phyloP scores from a whole-genome alignment of 2,113 vertebrate species.

The Synchiropus splendidus region DNA sequence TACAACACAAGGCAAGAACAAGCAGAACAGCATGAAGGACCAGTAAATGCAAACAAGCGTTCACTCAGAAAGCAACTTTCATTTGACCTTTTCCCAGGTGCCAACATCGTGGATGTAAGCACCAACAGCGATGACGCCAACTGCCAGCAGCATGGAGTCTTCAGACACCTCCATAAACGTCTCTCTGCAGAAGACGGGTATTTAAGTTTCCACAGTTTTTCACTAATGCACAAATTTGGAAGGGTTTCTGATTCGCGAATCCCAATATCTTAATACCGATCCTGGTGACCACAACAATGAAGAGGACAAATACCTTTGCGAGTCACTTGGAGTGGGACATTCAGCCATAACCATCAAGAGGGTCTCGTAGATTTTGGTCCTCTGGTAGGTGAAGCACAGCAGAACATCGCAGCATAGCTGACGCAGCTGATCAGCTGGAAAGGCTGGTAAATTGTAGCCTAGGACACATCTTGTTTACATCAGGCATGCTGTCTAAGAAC shows the following conservation, averaged over 20 bases:
- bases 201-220: neutral
- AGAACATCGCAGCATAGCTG: conserved; percentile 70
- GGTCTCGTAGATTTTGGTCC: conserved; percentile 70
- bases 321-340: conserved; percentile 59
- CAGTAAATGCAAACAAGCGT: too few species aligned
- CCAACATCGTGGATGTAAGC: conserved; percentile 69
- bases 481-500: too few species aligned
- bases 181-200: conserved; percentile 57
- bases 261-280: too few species aligned
- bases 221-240: neutral
- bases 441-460: conserved; percentile 79
- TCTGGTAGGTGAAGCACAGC: conserved; percentile 75
- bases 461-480: neutral
- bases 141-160: conserved; percentile 87
- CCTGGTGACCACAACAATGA: too few species aligned
- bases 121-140: conserved; percentile 77
- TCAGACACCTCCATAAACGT: conserved; percentile 83
- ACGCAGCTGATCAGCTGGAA: conserved; percentile 62
- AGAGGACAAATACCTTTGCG: conserved; percentile 71
- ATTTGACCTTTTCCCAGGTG: conserved; percentile 75
- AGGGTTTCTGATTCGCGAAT: too few species aligned
- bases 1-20: conserved; percentile 58
- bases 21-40: neutral
- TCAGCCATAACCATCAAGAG: conserved; percentile 67
- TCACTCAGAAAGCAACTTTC: neutral